phyloP scores from a whole-genome alignment of 2,113 vertebrate species.

The Orientallactaga bullata region DNA sequence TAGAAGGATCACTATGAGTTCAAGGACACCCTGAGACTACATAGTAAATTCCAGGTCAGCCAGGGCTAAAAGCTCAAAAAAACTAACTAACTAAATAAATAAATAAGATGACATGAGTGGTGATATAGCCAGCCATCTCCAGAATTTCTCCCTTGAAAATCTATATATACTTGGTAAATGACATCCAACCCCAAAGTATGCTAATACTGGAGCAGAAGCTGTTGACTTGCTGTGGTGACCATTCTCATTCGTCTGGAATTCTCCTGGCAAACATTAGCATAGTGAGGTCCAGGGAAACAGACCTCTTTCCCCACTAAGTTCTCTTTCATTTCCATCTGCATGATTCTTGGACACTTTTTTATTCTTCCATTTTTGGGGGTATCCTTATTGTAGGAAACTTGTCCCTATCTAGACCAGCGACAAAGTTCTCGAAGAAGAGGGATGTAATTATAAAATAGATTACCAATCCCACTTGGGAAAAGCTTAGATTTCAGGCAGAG shows the following conservation, averaged over 20 bases:
- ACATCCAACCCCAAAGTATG: not conserved
- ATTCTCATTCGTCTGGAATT: not conserved
- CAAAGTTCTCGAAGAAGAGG: not conserved
- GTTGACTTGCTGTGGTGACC: not conserved
- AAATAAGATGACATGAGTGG: not conserved
- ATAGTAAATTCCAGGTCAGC: too few relatives aligned
- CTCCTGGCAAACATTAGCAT: not conserved
- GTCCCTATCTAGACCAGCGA: not conserved
- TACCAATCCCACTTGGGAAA: not conserved
- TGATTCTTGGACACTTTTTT: too few relatives aligned
- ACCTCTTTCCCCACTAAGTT: too few relatives aligned
- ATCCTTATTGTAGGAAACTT: not conserved
- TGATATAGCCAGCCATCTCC: not conserved
- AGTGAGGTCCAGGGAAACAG: not conserved
- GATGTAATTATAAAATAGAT: not conserved
- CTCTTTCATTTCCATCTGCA: too few relatives aligned
- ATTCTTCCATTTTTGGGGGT: not conserved
- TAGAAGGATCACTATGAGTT: too few relatives aligned
- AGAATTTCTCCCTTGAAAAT: constrained; percentile 3
- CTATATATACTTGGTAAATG: not conserved
- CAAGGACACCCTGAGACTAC: too few relatives aligned
- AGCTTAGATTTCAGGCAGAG: not conserved
- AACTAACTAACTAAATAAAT: too few relatives aligned
- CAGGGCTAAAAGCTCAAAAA: too few relatives aligned
- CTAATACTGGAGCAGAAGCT: not conserved